Evolutionary conservation across 2,113 vertebrate species (phyloP), one percentile per base, ranked within the genome.

Genomic region (Cygnus buccinator): DNA sequence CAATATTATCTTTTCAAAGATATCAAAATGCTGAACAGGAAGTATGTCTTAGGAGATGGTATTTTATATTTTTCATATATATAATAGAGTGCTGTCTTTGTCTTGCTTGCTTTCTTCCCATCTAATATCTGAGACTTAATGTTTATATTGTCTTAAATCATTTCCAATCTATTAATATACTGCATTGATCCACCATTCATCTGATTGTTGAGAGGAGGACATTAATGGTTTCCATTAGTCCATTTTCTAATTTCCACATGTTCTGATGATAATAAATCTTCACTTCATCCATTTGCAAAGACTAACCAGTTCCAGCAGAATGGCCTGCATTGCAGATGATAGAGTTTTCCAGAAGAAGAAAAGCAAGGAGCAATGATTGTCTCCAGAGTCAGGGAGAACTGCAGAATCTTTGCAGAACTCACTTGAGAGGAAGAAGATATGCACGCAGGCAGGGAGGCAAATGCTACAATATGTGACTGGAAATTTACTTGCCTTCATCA

Each of bases 181-280:
- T 74, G 11, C 97, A 98, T 97, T 97, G 97, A 98, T 98, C 90
- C 85, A 95, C 91, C 95, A 95, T 98, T 97, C 57, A 97, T 97
- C 95, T 97, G 90, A 96, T 93, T 96, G 94, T 95, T 95, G 89
- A 95, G 88, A 95, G 75, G 80, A 91, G 63, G 88, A 90, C 96
- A 95, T 98, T 98, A 98, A 97, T 97, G 96, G 92, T 94, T 97
- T 98, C 97, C 97, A 98, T 98, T 98, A 98, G 96, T 83, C 95
- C 96, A 91, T 97, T 97, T 97, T 96, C 95, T 98, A 98, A 97
- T 98, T 97, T 97, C 95, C 90, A 91, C 16, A 3, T 94, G 63
- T 95, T 96, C 89, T 93, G 76, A 92, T 80, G 55, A 74, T 78
- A 91, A 97, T 97, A 98, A 98, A 98, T 98, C 97, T 97, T 95